A percentile compares a stretch with the other conserved stretches of the same genome.
phyloP scores from a whole-genome alignment of 2,888 invertebrate species.

The Ophion ventricosus region DNA sequence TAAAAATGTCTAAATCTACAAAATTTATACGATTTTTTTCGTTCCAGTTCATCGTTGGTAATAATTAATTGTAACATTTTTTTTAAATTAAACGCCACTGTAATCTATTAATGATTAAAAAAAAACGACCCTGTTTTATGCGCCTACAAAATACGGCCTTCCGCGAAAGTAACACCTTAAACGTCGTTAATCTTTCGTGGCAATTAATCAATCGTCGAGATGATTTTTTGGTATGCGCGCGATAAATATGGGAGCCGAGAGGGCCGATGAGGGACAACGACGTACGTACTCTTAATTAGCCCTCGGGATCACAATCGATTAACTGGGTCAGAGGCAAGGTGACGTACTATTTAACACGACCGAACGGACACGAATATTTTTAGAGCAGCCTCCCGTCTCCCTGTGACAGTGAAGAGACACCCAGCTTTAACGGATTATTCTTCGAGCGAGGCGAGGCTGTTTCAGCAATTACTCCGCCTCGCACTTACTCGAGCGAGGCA shows the following conservation, averaged over 20 bases:
- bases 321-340: slow-evolving; percentile 73
- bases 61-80: too few relatives aligned
- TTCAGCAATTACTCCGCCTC: slow-evolving; percentile 15
- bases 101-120: too few relatives aligned
- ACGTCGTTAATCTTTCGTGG: not conserved
- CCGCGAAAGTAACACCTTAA: too few relatives aligned
- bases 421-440: slow-evolving; percentile 17
- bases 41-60: too few relatives aligned
- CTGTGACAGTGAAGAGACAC: not conserved
- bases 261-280: slow-evolving; percentile 37
- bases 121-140: too few relatives aligned
- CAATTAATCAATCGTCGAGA: not conserved
- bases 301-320: slow-evolving; percentile 71
- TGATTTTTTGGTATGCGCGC: not conserved
- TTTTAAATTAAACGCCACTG: too few relatives aligned
- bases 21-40: too few relatives aligned
- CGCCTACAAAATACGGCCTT: too few relatives aligned
- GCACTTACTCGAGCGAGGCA: slow-evolving; percentile 18
- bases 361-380: slow-evolving; percentile 73
- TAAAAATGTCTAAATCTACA: too few relatives aligned
- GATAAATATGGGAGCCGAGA: not conserved
- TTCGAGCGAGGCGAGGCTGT: not conserved
- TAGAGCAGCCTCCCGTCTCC: slow-evolving; percentile 61
- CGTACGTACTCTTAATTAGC: slow-evolving; percentile 72
- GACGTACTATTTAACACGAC: slow-evolving; percentile 70